Conservation (phyloP, 2,888 invertebrate genomes). For the Rugalucina vietnamica region DNA sequence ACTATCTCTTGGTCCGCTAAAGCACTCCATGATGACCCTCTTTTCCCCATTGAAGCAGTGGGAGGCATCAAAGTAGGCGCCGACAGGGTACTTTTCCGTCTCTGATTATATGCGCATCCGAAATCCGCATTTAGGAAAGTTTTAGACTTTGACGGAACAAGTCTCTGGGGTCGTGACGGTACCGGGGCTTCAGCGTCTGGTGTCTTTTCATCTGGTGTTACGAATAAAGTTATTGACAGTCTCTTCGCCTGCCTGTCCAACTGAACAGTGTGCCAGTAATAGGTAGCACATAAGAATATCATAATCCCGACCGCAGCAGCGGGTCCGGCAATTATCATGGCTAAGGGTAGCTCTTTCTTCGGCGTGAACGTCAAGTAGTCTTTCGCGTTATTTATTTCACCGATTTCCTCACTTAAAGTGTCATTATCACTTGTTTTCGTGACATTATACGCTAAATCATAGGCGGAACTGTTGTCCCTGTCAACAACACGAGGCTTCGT, state of each 20-base stretch:
- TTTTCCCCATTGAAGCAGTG: conserved; percentile 45
- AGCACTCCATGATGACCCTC: conserved; percentile 67
- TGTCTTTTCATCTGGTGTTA: conserved; percentile 49
- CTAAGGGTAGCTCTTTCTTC: conserved; percentile 69
- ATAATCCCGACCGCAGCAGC: conserved; percentile 75
- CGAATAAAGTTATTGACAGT: conserved; percentile 51
- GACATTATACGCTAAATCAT: not conserved
- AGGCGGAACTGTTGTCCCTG: not conserved
- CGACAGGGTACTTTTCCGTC: conserved; percentile 49
- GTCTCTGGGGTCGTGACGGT: conserved; percentile 16
- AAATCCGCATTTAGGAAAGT: conserved; percentile 2
- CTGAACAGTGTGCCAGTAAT: conserved; percentile 75
- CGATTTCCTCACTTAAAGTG: not conserved
- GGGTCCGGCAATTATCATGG: conserved; percentile 76
- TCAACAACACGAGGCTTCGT: not conserved
- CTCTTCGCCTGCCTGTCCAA: conserved; percentile 74
- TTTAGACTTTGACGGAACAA: not conserved
- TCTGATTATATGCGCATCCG: conserved; percentile 16
- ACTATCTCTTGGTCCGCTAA: conserved; percentile 78
- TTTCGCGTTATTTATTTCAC: not conserved
- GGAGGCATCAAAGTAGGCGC: conserved; percentile 45
- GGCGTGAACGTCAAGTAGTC: not conserved
- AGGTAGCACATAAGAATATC: conserved; percentile 75
- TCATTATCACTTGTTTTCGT: conserved; percentile 7
- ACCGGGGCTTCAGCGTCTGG: conserved; percentile 65